phyloP scores from a whole-genome alignment of 2,888 invertebrate species.

The Dasypogon diadema region DNA sequence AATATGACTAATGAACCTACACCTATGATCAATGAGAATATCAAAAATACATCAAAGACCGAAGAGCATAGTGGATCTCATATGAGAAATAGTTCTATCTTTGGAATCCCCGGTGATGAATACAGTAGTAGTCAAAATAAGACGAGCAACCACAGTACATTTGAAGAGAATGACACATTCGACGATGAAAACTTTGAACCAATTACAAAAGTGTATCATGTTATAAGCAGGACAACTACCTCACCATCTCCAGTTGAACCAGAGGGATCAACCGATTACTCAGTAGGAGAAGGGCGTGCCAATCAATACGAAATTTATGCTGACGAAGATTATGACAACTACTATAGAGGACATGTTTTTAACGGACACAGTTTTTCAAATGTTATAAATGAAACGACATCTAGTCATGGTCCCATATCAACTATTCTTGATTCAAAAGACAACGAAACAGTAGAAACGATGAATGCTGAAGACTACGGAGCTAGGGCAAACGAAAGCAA shows the following conservation, averaged over 20 bases:
- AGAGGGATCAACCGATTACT: conserved; percentile 6
- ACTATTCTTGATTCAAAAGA: too few relatives aligned
- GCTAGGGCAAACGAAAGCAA: too few relatives aligned
- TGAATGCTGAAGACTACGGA: too few relatives aligned
- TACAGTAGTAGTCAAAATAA: conserved; percentile 5
- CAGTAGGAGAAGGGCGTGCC: neutral
- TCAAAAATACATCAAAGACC: too few relatives aligned
- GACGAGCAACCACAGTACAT: neutral
- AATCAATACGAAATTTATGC: neutral
- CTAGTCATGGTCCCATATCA: neutral
- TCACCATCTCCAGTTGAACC: neutral
- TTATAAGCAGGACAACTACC: conserved; percentile 51
- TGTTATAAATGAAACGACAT: neutral
- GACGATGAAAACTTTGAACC: conserved; percentile 48
- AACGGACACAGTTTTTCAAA: conserved; percentile 19
- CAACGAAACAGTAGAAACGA: too few relatives aligned
- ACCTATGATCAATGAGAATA: too few relatives aligned
- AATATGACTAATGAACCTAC: too few relatives aligned
- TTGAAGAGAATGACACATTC: conserved; percentile 41
- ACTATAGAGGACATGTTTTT: neutral
- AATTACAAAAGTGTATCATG: conserved; percentile 51
- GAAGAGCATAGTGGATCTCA: neutral
- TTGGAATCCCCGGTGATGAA: neutral
- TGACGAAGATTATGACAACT: neutral
- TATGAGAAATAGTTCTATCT: neutral